Base-by-base conservation (phyloP, 2,888 invertebrate species). In the Dasypogon diadema region DNA sequence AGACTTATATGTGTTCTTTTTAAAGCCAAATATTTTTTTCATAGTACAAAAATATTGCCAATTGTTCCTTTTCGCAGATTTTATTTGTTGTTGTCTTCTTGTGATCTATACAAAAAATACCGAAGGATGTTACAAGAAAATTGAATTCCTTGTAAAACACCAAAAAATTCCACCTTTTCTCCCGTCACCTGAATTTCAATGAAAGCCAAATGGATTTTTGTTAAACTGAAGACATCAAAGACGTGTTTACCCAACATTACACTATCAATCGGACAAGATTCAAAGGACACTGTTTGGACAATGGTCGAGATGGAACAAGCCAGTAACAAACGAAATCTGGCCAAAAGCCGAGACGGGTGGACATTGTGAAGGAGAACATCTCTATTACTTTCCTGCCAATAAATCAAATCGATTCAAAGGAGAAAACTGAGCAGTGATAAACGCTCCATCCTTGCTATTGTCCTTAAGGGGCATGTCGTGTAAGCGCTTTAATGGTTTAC, bases 381-480 rank as follows among this genome's bases (percentile, higher is more conserved):
- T 77, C 63, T 46, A 77, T 77, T 77, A 75, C 75, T 14, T 26
- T 10, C 8, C 48, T 21, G 14, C 14, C 46, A 37, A 73, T 73
- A 55, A 73, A 73, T 73, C 72, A 56, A 56, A 42, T 42, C 37
- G 42, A 24, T 12, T 72, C 72, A 72, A 72, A 72, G 34, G 34
- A 72, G 14, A 63, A 30, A 21, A 63, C 63, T 3, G 21, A 18
- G 63, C 63, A n/a, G 5, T 48, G 65, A 65, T 65, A 46, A 65
- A 42, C 65, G 65, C 48, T 65, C 22, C 65, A 46, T 48, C 26
- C 65, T 24, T 6, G 6, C 48, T 26, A 65, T 65, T 72, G 48
- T 75, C 30, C 65, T 73, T 58, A 75, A 74, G 74, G 51, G 77
- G 63, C 75, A 73, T 74, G 56, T 77, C 56, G 56, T 75, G 75